These are phyloP conservation scores for Tapirus terrestris DNA, from an alignment of 2,113 vertebrate genomes.

Conservation along the genomic window DNA sequence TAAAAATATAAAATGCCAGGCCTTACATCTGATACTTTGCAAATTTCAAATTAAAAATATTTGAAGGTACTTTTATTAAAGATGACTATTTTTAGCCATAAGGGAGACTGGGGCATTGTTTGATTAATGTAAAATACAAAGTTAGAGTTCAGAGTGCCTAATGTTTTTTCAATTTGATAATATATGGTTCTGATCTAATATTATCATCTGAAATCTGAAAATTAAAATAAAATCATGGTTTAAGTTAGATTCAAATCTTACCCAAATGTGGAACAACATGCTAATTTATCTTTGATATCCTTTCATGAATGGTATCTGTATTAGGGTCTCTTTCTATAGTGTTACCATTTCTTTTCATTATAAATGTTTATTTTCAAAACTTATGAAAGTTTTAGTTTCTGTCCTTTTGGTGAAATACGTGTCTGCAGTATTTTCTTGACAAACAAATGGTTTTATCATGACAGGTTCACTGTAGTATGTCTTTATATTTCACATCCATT, in stretches of 20 bases:
- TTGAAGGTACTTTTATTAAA: background rate
- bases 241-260: background rate
- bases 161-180: background rate
- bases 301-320: background rate
- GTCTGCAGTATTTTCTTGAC: background rate
- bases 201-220: background rate
- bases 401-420: background rate
- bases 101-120: background rate
- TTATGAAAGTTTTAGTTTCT: background rate
- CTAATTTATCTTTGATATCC: background rate
- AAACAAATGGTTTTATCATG: background rate
- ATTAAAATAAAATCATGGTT: background rate
- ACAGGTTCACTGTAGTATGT: background rate
- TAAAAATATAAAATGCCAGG: background rate
- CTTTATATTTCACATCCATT: background rate
- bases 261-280: background rate
- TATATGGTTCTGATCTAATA: background rate
- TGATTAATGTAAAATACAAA: background rate
- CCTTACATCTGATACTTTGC: background rate
- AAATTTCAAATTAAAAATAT: background rate
- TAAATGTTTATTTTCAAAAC: background rate
- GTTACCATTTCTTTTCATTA: background rate
- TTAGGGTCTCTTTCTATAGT: rapidly evolving
- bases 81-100: background rate
- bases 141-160: background rate